Conservation (phyloP, 2,888 invertebrate genomes). For the Bellardia bayeri region DNA sequence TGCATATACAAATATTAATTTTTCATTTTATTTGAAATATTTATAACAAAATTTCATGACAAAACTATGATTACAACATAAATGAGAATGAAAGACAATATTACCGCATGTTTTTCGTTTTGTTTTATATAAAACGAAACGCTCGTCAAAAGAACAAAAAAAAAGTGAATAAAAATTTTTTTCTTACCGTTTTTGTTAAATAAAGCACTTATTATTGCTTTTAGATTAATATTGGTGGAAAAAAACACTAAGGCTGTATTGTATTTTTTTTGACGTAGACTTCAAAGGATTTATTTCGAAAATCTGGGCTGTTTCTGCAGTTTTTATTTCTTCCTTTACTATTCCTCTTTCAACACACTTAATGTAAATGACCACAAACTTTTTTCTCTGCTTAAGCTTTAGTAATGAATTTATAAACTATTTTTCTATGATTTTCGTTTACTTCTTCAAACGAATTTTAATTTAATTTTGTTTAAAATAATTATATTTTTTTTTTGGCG, state of each 20-base stretch:
- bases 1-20: conserved; percentile 41
- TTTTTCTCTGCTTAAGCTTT: conserved; percentile 1
- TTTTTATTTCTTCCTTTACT: background rate
- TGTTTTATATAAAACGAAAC: conserved; percentile 28
- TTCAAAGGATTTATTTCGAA: conserved; percentile 41
- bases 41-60: background rate
- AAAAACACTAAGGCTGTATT: conserved; percentile 56
- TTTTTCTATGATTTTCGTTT: conserved; percentile 61
- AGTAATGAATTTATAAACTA: conserved; percentile 46
- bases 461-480: conserved; percentile 61
- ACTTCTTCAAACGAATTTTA: conserved; percentile 64
- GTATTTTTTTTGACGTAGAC: conserved; percentile 25
- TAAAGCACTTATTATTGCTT: conserved; percentile 73
- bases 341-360: conserved; percentile 48
- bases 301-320: conserved; percentile 29
- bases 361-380: conserved; percentile 49
- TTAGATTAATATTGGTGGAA: conserved; percentile 44
- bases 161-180: conserved; percentile 4
- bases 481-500: conserved; percentile 71
- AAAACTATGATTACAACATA: conserved; percentile 32
- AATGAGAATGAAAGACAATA: conserved; percentile 18
- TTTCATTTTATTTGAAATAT: background rate
- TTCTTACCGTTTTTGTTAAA: conserved; percentile 68
- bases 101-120: conserved; percentile 59
- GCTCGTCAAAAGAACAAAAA: background rate